Evolutionary conservation across 2,888 invertebrate species (phyloP).

Genomic region (Choreutis nemorana): DNA sequence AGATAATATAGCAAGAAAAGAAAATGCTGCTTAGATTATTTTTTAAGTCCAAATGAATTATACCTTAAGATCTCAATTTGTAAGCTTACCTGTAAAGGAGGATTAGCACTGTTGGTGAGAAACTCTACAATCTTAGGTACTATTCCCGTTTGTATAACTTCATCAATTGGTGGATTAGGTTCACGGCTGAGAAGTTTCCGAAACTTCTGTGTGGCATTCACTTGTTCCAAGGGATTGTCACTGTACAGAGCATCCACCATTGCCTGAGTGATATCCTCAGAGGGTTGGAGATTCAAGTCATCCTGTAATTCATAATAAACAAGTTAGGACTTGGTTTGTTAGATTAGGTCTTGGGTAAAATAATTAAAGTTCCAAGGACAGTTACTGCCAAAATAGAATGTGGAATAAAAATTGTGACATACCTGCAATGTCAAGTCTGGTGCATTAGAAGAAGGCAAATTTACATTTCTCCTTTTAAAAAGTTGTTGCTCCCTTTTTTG

Average conservation of each 20-base stretch:
- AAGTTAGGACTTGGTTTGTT: slow-evolving; percentile 13
- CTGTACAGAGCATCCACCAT: slow-evolving; percentile 89
- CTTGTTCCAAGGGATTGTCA: slow-evolving; percentile 77
- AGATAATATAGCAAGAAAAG: too few species aligned
- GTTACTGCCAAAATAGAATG: not conserved
- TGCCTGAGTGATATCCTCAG: slow-evolving; percentile 73
- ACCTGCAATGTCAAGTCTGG: slow-evolving; percentile 47
- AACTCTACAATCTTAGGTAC: slow-evolving; percentile 95
- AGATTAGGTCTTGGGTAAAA: not conserved
- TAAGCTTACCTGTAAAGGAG: slow-evolving; percentile 79
- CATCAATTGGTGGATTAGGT: slow-evolving; percentile 97
- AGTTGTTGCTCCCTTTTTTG: slow-evolving; percentile 95
- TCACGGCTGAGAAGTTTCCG: slow-evolving; percentile 92
- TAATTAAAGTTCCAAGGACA: not conserved
- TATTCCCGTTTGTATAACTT: slow-evolving; percentile 93
- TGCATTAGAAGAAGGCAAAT: slow-evolving; percentile 38
- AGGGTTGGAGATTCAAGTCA: slow-evolving; percentile 40
- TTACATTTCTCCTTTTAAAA: slow-evolving; percentile 90
- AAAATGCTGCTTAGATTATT: too few species aligned
- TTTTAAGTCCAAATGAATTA: too few species aligned
- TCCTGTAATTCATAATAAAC: slow-evolving; percentile 42
- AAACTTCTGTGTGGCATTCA: slow-evolving; percentile 90
- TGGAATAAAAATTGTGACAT: slow-evolving; percentile 5
- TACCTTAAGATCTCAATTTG: not conserved
- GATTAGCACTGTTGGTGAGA: slow-evolving; percentile 81